These are phyloP conservation scores for Apolygus lucorum DNA, from an alignment of 1,140 invertebrate genomes.

Conservation along the genomic window DNA sequence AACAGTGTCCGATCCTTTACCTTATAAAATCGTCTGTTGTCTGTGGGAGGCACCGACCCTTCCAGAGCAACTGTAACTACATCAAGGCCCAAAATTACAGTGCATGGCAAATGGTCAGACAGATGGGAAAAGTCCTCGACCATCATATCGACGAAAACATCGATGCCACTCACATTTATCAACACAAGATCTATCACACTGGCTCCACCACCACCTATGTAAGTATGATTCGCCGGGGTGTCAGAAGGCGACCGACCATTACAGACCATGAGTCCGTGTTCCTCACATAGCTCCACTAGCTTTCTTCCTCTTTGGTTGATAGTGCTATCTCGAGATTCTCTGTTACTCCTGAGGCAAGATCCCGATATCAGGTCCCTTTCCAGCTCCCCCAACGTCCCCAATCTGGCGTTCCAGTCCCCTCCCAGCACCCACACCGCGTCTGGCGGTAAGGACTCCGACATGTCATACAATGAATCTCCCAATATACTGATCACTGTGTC, in stretches of 20 bases:
- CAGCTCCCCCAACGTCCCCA: background rate
- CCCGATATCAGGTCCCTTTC: background rate
- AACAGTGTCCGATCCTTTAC: background rate
- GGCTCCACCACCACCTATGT: background rate
- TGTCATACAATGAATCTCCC: background rate
- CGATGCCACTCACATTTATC: background rate
- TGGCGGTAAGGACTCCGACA: background rate
- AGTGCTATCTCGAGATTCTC: background rate
- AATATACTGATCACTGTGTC: background rate
- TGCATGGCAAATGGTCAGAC: background rate
- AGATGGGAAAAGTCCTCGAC: background rate
- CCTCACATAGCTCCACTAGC: background rate
- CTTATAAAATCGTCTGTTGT: background rate
- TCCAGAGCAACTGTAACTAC: no score
- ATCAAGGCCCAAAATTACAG: no score
- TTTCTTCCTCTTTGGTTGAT: background rate
- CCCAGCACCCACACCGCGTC: background rate
- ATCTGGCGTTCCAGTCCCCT: background rate
- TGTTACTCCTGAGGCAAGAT: background rate
- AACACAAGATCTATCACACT: background rate
- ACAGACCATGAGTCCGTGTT: background rate
- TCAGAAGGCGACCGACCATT: background rate
- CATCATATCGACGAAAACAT: background rate
- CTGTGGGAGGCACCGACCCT: background rate
- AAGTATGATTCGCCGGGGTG: background rate